Evolutionary conservation across 2,888 invertebrate species (phyloP).

Genomic region (Acanthopleura granulata): DNA sequence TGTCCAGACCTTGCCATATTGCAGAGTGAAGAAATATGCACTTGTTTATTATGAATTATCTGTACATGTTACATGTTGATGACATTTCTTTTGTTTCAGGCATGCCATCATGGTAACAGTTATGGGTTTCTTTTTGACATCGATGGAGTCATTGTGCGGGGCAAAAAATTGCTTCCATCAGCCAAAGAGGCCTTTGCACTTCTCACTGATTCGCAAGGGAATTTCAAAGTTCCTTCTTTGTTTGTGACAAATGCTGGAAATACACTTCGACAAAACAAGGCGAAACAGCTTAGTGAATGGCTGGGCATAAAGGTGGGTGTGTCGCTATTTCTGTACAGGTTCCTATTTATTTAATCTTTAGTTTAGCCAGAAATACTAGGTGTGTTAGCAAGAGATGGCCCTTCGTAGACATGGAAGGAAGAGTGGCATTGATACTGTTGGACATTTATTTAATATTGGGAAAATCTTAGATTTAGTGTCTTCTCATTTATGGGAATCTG

Average conservation of each 20-base stretch:
- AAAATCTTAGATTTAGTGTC: too few species aligned
- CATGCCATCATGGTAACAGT: not conserved
- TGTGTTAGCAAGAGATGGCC: too few species aligned
- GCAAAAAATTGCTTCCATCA: slow-evolving; percentile 74
- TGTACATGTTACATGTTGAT: not conserved
- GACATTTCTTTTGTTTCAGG: not conserved
- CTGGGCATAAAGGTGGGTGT: slow-evolving; percentile 72
- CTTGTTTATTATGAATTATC: not conserved
- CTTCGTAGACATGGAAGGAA: too few species aligned
- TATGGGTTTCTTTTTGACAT: slow-evolving; percentile 78
- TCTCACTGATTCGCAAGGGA: slow-evolving; percentile 72
- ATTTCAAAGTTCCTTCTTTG: slow-evolving; percentile 76
- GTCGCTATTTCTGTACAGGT: too few species aligned
- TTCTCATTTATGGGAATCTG: too few species aligned
- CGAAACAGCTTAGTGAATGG: slow-evolving; percentile 75
- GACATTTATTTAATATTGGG: too few species aligned
- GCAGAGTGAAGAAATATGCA: too few species aligned
- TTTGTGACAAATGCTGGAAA: slow-evolving; percentile 80
- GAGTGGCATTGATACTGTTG: too few species aligned
- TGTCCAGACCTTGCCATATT: too few species aligned
- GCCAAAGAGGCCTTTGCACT: slow-evolving; percentile 75
- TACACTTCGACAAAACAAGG: slow-evolving; percentile 74
- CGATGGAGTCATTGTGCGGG: slow-evolving; percentile 78
- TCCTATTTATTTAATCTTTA: too few species aligned
- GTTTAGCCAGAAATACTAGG: too few species aligned